Percentiles rank a stretch among this genome's conserved stretches.
phyloP scores from a whole-genome alignment of 1,140 invertebrate species.

The Sitophilus oryzae region DNA sequence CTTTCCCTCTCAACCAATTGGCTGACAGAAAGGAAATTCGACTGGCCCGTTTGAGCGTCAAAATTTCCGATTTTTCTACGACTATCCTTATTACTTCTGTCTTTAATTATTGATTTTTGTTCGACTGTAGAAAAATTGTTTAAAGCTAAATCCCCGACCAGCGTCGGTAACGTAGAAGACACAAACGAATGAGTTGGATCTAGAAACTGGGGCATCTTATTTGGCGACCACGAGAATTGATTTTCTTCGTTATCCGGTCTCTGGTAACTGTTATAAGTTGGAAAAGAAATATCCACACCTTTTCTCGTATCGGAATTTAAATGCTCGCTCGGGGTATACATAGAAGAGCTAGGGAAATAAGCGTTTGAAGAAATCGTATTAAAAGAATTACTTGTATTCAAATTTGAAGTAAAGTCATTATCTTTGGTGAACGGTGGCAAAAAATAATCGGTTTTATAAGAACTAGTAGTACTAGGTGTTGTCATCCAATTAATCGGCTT shows the following conservation, averaged over 20 bases:
- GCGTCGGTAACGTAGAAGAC: slow-evolving; percentile 51
- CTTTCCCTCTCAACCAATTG: slow-evolving; percentile 56
- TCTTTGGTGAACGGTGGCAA: slow-evolving; percentile 32
- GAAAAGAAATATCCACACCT: slow-evolving; percentile 24
- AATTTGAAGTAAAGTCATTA: slow-evolving; percentile 26
- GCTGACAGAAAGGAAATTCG: slow-evolving; percentile 57
- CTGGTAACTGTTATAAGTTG: slow-evolving; percentile 28
- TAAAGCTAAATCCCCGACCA: slow-evolving; percentile 55
- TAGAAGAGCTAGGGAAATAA: slow-evolving; percentile 31
- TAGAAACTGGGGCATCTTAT: slow-evolving; percentile 47
- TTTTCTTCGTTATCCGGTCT: slow-evolving; percentile 45
- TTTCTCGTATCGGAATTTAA: slow-evolving; percentile 17
- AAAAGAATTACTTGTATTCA: slow-evolving; percentile 17
- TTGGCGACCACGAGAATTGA: slow-evolving; percentile 54
- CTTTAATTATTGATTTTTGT: slow-evolving; percentile 24
- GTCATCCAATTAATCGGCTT: slow-evolving; percentile 60
- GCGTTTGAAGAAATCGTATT: slow-evolving; percentile 22
- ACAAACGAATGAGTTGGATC: slow-evolving; percentile 43
- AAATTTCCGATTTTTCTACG: slow-evolving; percentile 17
- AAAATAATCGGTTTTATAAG: slow-evolving; percentile 30
- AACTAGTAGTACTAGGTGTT: slow-evolving; percentile 44
- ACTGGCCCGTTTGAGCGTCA: slow-evolving; percentile 28
- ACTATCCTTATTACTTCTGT: slow-evolving; percentile 36
- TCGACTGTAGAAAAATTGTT: slow-evolving; percentile 40
- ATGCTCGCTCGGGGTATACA: slow-evolving; percentile 25